Evolutionary conservation across 1,140 invertebrate species (phyloP).

Genomic region (Leptinotarsa undecemlineata): DNA sequence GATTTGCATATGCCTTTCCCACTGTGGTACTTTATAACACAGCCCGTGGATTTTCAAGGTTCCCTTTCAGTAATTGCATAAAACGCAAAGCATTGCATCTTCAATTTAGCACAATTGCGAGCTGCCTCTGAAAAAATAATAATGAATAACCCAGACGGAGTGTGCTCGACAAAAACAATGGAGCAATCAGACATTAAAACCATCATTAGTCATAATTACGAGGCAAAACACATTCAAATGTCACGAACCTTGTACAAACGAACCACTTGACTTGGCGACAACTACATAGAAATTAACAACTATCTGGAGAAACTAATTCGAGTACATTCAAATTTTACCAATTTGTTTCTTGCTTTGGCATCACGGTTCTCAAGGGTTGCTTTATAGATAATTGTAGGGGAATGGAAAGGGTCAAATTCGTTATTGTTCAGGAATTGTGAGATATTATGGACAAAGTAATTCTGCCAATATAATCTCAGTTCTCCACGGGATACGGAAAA

Average conservation of each 20-base stretch:
- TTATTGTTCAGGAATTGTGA: no score
- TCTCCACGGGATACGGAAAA: no score
- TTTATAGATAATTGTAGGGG: no score
- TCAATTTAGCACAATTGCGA: slow-evolving; percentile 9
- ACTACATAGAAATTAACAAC: slow-evolving; percentile 12
- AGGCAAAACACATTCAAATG: slow-evolving; percentile 37
- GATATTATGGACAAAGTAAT: no score
- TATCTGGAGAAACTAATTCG: neutral
- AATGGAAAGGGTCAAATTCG: no score
- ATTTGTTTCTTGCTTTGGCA: neutral
- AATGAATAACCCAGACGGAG: slow-evolving; percentile 15
- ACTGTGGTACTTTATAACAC: no score
- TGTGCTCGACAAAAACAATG: slow-evolving; percentile 42
- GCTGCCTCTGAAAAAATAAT: neutral
- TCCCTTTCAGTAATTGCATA: no score
- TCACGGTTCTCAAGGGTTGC: no score
- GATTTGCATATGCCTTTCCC: no score
- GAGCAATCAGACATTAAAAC: slow-evolving; percentile 47
- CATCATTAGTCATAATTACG: slow-evolving; percentile 43
- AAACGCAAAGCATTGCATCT: slow-evolving; percentile 6
- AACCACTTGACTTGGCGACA: slow-evolving; percentile 10
- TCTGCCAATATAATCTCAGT: no score
- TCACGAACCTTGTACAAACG: slow-evolving; percentile 29
- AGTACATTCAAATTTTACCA: neutral
- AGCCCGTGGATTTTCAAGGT: no score